These are phyloP conservation scores for Stenichneumon culpator DNA, from an alignment of 2,888 invertebrate species.

Conservation along the genomic window DNA sequence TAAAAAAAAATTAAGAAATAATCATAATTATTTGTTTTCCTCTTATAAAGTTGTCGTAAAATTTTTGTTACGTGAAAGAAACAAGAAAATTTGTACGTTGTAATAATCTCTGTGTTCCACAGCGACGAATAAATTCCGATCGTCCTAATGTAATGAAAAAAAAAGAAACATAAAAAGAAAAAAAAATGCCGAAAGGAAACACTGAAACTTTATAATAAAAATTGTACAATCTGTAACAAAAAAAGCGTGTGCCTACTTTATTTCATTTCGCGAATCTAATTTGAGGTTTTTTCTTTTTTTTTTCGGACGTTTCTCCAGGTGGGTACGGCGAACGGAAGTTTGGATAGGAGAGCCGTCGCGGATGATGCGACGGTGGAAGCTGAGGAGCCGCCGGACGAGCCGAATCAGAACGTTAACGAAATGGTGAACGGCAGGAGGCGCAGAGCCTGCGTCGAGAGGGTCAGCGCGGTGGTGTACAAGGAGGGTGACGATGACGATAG, in stretches of 20 bases:
- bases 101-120: constrained; percentile 42
- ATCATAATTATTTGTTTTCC: background rate
- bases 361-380: constrained; percentile 63
- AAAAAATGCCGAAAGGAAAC: background rate
- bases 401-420: constrained; percentile 71
- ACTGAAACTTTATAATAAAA: constrained; percentile 78
- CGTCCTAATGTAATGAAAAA: constrained; percentile 58
- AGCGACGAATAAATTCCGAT: constrained; percentile 29
- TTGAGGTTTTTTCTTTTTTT: constrained; percentile 71
- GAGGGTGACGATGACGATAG: constrained; percentile 71
- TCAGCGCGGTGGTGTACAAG: constrained; percentile 40
- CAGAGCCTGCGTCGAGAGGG: constrained; percentile 28
- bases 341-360: constrained; percentile 70
- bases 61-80: constrained; percentile 41
- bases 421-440: constrained; percentile 62
- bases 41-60: background rate
- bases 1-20: background rate
- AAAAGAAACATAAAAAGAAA: constrained; percentile 4
- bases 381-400: constrained; percentile 59
- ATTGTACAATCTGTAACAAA: constrained; percentile 77
- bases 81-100: constrained; percentile 48
- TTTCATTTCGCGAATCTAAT: constrained; percentile 70
- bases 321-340: constrained; percentile 72
- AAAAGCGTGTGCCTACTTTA: constrained; percentile 72
- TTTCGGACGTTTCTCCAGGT: constrained; percentile 78